Evolutionary conservation across 1,140 invertebrate genomes (phyloP).

Genomic region (Zaprionus gabonicus): DNA sequence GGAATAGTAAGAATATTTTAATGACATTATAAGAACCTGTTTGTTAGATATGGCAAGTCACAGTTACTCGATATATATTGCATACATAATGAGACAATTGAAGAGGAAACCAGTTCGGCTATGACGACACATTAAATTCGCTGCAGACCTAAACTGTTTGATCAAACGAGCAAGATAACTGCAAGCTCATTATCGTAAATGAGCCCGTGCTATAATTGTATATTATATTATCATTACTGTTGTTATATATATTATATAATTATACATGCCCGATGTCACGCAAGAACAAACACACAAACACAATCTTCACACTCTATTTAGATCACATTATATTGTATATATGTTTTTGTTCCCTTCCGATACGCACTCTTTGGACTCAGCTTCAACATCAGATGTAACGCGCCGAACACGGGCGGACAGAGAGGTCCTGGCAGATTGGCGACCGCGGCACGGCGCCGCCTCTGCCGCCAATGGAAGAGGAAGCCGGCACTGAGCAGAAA

Average conservation of each 20-base stretch:
- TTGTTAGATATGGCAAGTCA: not conserved
- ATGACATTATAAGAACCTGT: not conserved
- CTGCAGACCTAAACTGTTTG: too few relatives aligned
- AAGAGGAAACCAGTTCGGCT: not conserved
- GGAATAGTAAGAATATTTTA: not conserved
- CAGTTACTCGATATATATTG: not conserved
- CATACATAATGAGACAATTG: not conserved
- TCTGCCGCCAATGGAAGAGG: constrained; percentile 47
- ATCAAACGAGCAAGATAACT: not conserved
- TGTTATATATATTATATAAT: not conserved
- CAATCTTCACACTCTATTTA: not conserved
- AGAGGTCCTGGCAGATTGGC: constrained; percentile 67
- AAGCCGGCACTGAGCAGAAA: constrained; percentile 43
- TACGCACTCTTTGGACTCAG: constrained; percentile 65
- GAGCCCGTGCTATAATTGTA: not conserved
- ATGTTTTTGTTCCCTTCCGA: not conserved
- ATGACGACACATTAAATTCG: not conserved
- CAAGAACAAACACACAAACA: not conserved
- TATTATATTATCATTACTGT: too few relatives aligned
- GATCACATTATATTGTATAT: not conserved
- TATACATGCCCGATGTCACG: not conserved
- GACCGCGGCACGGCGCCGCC: constrained; percentile 51
- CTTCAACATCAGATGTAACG: constrained; percentile 41
- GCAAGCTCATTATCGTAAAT: not conserved
- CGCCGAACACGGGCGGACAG: constrained; percentile 52